Evolutionary conservation across 2,113 vertebrate genomes (phyloP), one percentile per base, ranked within the genome.

Genomic region (Prunella fulvescens): DNA sequence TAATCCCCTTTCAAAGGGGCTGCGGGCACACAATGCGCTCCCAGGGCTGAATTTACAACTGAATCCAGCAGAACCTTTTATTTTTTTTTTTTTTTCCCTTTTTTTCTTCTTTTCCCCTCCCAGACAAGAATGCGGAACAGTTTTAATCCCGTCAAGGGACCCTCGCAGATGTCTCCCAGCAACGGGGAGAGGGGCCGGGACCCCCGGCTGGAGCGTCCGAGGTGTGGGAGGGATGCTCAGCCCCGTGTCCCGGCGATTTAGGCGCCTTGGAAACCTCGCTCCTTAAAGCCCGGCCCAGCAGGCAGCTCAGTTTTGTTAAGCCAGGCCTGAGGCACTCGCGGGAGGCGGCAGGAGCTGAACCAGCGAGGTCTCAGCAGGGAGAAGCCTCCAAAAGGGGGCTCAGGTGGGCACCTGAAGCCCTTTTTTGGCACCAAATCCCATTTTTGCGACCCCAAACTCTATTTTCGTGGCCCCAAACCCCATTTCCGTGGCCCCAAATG

Each of bases 121-220:
- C 69, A 14, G 96, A 95, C 93, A 97, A 92, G 97, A 98, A 98
- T 98, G 97, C 93, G 90, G 97, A 98, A 98, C 97, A 96, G 96
- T 85, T 87, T 77, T 97, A 97, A 97, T 97, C 98, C 97, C 39
- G 35, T 57, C 73, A 66, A 94, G 96, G 92, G 94, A 96, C 95
- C 96, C 93, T 61, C 28, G 3, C 86, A 12, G 79, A 2, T 3
- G 97, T 98, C 96, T 94, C 98, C 96, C 76, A 33, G 98, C 97
- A 98, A 98, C 98, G 0, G 45, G 45, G 83, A 81, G 95, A 81
- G 96, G 87, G 79, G 71, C 72, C 61, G 1, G 18, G 85, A 51
- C 37, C 25, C 67, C 89, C 71, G 1, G 3, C 5, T 1, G 42
- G 42, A 42, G 11, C 26, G 15, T 5, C 78, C 42, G 11, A 29